Conservation (phyloP, 2,797 vertebrate genomes). For the Tokudaia muenninki region DNA sequence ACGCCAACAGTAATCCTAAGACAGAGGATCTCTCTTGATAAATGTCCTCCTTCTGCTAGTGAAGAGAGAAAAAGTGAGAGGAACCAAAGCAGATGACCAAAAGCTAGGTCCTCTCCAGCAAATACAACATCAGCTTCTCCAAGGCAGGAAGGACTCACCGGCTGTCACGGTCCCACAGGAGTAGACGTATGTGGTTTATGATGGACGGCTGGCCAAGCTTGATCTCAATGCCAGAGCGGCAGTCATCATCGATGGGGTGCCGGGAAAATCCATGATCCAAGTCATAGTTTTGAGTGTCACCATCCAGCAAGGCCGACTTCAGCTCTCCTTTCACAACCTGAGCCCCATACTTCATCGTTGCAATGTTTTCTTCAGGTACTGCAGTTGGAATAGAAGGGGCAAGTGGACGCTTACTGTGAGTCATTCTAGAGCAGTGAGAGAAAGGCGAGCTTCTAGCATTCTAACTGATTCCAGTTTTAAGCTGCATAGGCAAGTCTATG, state of each 20-base stretch:
- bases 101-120: not conserved
- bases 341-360: slow-evolving; percentile 98
- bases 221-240: slow-evolving; percentile 95
- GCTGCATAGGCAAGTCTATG: slow-evolving; percentile 1
- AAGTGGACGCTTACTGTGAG: slow-evolving; percentile 34
- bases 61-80: not conserved
- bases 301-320: slow-evolving; percentile 97
- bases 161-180: slow-evolving; percentile 98
- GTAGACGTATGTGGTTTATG: slow-evolving; percentile 96
- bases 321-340: slow-evolving; percentile 98
- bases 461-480: slow-evolving; percentile 44
- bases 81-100: slow-evolving; percentile 21
- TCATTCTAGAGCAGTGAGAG: not conserved
- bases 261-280: slow-evolving; percentile 99
- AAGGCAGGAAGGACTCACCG: slow-evolving; percentile 88
- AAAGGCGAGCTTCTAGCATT: slow-evolving; percentile 36
- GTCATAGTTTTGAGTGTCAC: slow-evolving; percentile 99
- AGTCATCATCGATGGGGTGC: slow-evolving; percentile 97
- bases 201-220: slow-evolving; percentile 97
- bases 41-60: not conserved
- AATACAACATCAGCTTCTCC: slow-evolving; percentile 8
- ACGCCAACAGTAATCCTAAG: not conserved
- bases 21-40: not conserved
- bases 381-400: slow-evolving; percentile 65
- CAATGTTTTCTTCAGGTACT: slow-evolving; percentile 99